A percentile compares a stretch with the other conserved stretches of the same genome.
These are phyloP conservation scores for Manacus vitellinus DNA, from an alignment of 2,113 vertebrate genomes.

Conservation along the genomic window DNA sequence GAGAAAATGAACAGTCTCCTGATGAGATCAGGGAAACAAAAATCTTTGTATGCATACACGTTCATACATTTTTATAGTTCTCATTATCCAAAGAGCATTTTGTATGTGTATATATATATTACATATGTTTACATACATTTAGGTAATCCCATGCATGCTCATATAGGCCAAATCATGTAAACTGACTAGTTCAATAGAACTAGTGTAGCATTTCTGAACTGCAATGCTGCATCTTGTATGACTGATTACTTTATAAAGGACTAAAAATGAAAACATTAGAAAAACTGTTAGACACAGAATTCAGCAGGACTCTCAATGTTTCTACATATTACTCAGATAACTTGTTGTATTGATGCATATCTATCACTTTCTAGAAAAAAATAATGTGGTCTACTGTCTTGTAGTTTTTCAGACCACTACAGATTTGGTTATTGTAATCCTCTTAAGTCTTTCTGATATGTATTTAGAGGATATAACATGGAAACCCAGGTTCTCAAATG, in stretches of 20 bases:
- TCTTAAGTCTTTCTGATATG: fast-evolving
- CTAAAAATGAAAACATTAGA: neutral
- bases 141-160: neutral
- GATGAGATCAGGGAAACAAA: neutral
- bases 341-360: neutral
- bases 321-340: neutral
- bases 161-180: neutral
- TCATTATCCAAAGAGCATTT: neutral
- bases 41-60: neutral
- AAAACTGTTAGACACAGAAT: neutral
- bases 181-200: neutral
- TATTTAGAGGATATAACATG: neutral
- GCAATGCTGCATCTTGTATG: neutral
- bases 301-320: neutral
- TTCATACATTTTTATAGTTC: neutral
- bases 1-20: neutral
- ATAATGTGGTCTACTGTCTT: neutral
- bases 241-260: neutral
- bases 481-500: neutral
- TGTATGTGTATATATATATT: neutral
- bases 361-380: neutral
- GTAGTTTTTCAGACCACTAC: neutral
- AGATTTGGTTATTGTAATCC: neutral
- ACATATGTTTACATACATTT: neutral
- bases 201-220: neutral